A percentile compares a stretch with the other conserved stretches of the same genome.
Conservation (phyloP, 2,888 invertebrate species). For the Latheticus oryzae region DNA sequence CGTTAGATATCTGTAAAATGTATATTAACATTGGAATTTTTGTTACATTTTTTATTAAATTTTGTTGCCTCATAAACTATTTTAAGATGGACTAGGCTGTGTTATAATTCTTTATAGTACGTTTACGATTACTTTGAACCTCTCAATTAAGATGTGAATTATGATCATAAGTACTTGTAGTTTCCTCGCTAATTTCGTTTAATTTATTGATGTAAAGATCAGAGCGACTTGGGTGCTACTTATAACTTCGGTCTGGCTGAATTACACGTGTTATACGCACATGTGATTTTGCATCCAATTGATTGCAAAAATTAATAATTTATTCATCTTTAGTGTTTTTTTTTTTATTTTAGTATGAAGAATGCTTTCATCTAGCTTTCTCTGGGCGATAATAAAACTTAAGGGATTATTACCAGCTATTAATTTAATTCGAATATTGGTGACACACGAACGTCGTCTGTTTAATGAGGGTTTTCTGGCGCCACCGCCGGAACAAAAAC, state of each 20-base stretch:
- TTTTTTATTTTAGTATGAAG: no score
- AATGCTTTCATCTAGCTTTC: no score
- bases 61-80: conserved; percentile 42
- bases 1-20: conserved; percentile 26
- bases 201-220: conserved; percentile 61
- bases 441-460: conserved; percentile 51
- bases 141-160: conserved; percentile 60
- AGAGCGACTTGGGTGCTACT: conserved; percentile 57
- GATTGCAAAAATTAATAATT: no score
- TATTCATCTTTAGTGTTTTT: no score
- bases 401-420: conserved; percentile 38
- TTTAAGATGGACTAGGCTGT: conserved; percentile 27
- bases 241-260: conserved; percentile 42
- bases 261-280: conserved; percentile 49
- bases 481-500: conserved; percentile 62
- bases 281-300: no score
- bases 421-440: conserved; percentile 47
- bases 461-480: conserved; percentile 64
- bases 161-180: conserved; percentile 59
- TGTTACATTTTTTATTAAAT: conserved; percentile 36
- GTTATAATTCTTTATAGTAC: conserved; percentile 50
- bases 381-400: conserved; percentile 18
- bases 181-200: conserved; percentile 53
- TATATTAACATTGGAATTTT: conserved; percentile 35
- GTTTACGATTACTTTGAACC: conserved; percentile 57